Evolutionary conservation across 2,888 invertebrate species (phyloP).

Genomic region (Ceramica pisi): DNA sequence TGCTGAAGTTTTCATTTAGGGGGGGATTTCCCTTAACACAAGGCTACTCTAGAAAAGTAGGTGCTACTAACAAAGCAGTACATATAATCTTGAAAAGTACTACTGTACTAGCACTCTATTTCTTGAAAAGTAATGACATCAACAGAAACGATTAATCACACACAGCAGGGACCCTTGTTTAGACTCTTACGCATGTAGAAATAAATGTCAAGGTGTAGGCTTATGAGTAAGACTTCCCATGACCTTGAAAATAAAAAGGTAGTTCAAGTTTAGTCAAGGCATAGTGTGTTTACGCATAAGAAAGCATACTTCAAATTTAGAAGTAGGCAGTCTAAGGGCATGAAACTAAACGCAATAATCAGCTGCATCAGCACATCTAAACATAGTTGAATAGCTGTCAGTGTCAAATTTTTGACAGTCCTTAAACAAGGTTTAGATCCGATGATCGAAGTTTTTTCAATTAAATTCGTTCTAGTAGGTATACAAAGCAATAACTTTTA

Average conservation of each 20-base stretch:
- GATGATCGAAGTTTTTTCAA: neutral
- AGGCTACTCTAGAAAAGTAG: slow-evolving; percentile 14
- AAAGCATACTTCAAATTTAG: slow-evolving; percentile 1
- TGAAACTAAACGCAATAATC: neutral
- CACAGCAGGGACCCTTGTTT: slow-evolving; percentile 38
- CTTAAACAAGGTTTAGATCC: neutral
- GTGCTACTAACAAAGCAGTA: neutral
- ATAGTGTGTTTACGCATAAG: neutral
- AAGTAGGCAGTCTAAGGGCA: neutral
- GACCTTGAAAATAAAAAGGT: slow-evolving; percentile 45
- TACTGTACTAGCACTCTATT: neutral
- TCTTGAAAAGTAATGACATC: slow-evolving; percentile 40
- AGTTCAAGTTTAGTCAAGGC: slow-evolving; percentile 7
- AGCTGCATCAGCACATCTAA: neutral
- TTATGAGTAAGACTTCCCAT: slow-evolving; percentile 57
- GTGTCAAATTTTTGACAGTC: neutral
- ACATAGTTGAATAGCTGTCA: neutral
- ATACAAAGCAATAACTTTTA: neutral
- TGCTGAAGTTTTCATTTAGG: neutral
- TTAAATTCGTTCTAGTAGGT: neutral
- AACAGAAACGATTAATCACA: slow-evolving; percentile 34
- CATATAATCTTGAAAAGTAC: slow-evolving; percentile 21
- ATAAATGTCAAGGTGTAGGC: slow-evolving; percentile 60
- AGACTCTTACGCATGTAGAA: slow-evolving; percentile 39
- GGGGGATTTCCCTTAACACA: neutral